These are phyloP conservation scores for Zygogramma bicolorata DNA, from an alignment of 2,888 invertebrate species.

Conservation along the genomic window DNA sequence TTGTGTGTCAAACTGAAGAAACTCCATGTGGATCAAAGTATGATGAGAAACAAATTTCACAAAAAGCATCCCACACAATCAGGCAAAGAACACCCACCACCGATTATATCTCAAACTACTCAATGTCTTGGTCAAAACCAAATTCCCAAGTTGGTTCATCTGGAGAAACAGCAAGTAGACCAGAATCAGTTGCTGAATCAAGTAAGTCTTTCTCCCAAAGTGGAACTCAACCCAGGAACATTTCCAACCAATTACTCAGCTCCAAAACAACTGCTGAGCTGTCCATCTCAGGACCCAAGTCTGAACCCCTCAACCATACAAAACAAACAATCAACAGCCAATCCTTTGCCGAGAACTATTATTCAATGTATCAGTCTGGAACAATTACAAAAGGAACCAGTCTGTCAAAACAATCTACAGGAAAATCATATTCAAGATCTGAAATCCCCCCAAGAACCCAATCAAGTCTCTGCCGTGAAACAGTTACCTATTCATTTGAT, in stretches of 20 bases:
- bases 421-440: background rate
- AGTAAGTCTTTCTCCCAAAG: constrained; percentile 1
- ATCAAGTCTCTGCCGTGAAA: constrained; percentile 12
- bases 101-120: background rate
- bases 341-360: constrained; percentile 2
- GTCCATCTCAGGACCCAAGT: background rate
- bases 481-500: constrained; percentile 19
- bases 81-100: background rate
- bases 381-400: background rate
- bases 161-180: background rate
- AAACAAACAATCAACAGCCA: background rate
- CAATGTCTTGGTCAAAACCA: background rate
- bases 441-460: constrained; percentile 2
- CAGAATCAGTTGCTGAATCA: constrained; percentile 17
- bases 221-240: constrained; percentile 7
- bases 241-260: background rate
- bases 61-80: background rate
- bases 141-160: constrained; percentile 1
- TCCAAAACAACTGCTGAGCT: background rate
- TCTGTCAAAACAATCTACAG: background rate
- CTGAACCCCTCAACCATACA: background rate
- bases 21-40: background rate
- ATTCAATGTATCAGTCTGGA: background rate
- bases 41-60: background rate
- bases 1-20: background rate